phyloP scores from a whole-genome alignment of 2,888 invertebrate genomes.

The Lathronympha strigana region DNA sequence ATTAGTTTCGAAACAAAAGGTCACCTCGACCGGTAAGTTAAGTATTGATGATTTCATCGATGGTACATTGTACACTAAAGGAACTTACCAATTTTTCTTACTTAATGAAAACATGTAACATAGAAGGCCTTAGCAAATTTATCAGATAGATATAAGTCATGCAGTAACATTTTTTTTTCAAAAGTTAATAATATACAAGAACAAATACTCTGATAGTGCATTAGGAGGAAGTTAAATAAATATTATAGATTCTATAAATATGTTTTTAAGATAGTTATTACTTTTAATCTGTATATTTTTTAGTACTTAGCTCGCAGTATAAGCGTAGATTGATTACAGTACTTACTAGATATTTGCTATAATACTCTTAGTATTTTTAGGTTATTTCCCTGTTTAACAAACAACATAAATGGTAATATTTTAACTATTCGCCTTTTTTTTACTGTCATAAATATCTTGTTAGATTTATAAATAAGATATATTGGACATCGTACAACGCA shows the following conservation, averaged over 20 bases:
- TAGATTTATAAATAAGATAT: slow-evolving; percentile 14
- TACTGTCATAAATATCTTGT: slow-evolving; percentile 8
- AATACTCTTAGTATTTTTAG: neutral
- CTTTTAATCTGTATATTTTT: too few relatives aligned
- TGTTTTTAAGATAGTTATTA: too few relatives aligned
- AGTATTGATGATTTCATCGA: slow-evolving; percentile 60
- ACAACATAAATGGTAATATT: neutral
- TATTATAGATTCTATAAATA: too few relatives aligned
- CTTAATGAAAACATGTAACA: slow-evolving; percentile 2
- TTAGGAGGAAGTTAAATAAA: too few relatives aligned
- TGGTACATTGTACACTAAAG: slow-evolving; percentile 24
- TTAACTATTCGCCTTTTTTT: neutral
- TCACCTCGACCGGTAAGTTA: slow-evolving; percentile 62
- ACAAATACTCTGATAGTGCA: too few relatives aligned
- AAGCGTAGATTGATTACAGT: too few relatives aligned
- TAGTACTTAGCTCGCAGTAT: too few relatives aligned
- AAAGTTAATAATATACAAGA: too few relatives aligned
- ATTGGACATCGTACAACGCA: slow-evolving; percentile 17
- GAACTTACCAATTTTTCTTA: neutral
- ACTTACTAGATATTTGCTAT: too few relatives aligned
- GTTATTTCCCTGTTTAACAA: neutral
- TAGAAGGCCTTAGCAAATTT: neutral
- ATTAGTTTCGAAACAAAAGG: slow-evolving; percentile 65
- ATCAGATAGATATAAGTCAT: neutral
- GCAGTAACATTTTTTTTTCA: too few relatives aligned